Base-by-base conservation (phyloP, 1,140 invertebrate species). In the Lordiphosa stackelbergi region DNA sequence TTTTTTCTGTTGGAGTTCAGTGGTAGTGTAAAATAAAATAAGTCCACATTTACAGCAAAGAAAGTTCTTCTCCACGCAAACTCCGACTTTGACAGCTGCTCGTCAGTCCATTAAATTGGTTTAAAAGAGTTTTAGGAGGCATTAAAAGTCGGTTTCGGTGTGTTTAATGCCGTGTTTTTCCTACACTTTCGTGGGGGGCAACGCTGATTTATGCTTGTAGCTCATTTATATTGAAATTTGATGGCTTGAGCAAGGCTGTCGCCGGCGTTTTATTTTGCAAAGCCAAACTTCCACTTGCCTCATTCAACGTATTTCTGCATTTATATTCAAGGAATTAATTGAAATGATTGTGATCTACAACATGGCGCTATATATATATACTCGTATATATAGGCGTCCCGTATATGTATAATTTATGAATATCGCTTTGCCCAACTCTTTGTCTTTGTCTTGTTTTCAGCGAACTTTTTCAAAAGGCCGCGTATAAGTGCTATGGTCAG, bases 281-380 rank as follows among this genome's bases (percentile, higher is more conserved):
- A 81, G 66, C 63, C 58, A 31, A 56, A 49, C 65, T 49, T 59
- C 68, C 66, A 58, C 59, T 57, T 41, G 42, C 37, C 49, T 63
- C 65, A 49, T 58, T 58, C 59, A 65, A 53, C 35, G 64, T 66
- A 78, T 71, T 79, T 72, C 56, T 53, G 70, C 65, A 65, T 81
- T 83, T 83, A 73, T 81, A 78, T 83, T 73, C 60, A n/a, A n/a
- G n/a, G 65, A 83, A 78, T 83, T 83, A 83, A 83, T 83, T 83
- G 78, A 83, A 83, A 83, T 83, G 77, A 83, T 83, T 83, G 72
- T 83, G 77, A 83, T 83, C 77, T 83, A 84, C 77, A 83, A 83
- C 73, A 83, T 69, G 49, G 62, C 40, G 55, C 52, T 8, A 34
- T 49, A 35, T 37, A 66, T 51, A 51, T 13, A 49, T 36, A 40